phyloP scores from a whole-genome alignment of 92 coral and sea anemone species.

The Palythoa grandis region DNA sequence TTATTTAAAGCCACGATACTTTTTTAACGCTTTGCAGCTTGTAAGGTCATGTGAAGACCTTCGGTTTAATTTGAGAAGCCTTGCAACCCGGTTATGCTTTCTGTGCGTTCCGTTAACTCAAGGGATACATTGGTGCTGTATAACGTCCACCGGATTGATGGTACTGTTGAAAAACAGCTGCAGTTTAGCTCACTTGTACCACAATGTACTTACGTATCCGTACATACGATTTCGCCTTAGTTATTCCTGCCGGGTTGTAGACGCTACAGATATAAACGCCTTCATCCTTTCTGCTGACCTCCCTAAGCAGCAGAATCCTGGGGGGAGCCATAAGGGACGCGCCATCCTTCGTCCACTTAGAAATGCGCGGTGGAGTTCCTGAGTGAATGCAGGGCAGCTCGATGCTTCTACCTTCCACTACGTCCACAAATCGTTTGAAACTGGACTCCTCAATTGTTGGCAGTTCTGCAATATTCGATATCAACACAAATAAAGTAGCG shows the following conservation, averaged over 20 bases:
- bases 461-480: not conserved
- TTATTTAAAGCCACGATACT: too few species aligned
- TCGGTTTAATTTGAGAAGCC: too few species aligned
- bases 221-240: not conserved
- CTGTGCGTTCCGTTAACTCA: too few species aligned
- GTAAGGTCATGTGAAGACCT: too few species aligned
- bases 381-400: conserved; percentile 1
- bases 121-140: too few species aligned
- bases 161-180: too few species aligned
- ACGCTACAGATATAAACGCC: not conserved
- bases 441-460: conserved; percentile 5
- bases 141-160: too few species aligned
- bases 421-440: not conserved
- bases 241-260: conserved; percentile 3
- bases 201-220: not conserved
- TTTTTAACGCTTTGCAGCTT: too few species aligned
- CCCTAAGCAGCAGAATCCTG: not conserved
- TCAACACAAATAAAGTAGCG: too few species aligned
- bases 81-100: too few species aligned
- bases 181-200: not conserved
- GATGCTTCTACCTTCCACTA: not conserved
- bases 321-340: not conserved
- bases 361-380: conserved; percentile 31
- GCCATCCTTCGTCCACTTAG: conserved; percentile 30
- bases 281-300: conserved; percentile 19